These are phyloP conservation scores for Drosophila borborema DNA, from an alignment of 2,888 invertebrate genomes.

Conservation along the genomic window DNA sequence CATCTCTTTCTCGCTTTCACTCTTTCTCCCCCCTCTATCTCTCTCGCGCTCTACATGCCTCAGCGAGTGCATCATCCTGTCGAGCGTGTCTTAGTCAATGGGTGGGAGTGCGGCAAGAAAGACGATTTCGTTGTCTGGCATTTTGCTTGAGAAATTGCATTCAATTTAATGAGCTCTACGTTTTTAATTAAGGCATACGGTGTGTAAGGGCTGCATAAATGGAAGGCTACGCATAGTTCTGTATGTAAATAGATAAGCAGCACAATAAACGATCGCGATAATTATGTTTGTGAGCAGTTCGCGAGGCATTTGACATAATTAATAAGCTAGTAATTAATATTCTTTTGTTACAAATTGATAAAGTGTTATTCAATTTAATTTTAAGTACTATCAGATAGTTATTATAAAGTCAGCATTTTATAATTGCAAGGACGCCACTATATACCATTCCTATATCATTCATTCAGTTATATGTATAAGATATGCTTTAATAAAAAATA, in stretches of 20 bases:
- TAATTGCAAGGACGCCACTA: too few species aligned
- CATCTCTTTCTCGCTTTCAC: neutral
- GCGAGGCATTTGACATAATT: neutral
- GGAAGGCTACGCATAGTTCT: constrained; percentile 15
- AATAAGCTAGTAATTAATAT: neutral
- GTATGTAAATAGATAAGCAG: constrained; percentile 20
- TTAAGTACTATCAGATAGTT: neutral
- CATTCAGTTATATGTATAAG: too few species aligned
- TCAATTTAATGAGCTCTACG: constrained; percentile 65
- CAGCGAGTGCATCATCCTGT: constrained; percentile 46
- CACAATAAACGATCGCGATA: constrained; percentile 15
- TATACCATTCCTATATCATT: too few species aligned
- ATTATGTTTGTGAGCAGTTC: constrained; percentile 31
- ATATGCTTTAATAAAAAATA: too few species aligned
- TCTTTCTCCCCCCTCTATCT: too few species aligned
- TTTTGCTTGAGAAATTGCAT: constrained; percentile 59
- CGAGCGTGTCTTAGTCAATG: constrained; percentile 44
- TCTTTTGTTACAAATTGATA: neutral
- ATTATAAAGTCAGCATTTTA: neutral
- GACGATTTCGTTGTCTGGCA: constrained; percentile 58
- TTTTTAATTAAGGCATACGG: constrained; percentile 68
- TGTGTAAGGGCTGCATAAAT: constrained; percentile 30
- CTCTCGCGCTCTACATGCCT: neutral
- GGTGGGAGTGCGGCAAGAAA: constrained; percentile 40
- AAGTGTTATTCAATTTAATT: neutral